Evolutionary conservation across 2,888 invertebrate genomes (phyloP), one percentile per base, ranked within the genome.

Genomic region (Drosophila mulleri): DNA sequence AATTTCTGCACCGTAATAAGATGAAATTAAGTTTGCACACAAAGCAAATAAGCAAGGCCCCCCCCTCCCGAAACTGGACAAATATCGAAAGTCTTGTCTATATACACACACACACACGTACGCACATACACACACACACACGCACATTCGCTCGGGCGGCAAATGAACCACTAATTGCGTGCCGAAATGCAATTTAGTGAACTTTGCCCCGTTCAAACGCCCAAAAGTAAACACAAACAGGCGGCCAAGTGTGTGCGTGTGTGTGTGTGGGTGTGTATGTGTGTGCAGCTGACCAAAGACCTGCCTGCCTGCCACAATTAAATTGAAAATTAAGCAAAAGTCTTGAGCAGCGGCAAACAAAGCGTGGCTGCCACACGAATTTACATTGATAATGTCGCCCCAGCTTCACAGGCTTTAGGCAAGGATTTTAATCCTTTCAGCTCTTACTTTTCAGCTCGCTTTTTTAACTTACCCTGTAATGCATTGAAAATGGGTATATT

Each of bases 161-260:
- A 87, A 91, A 86, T 80, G 90, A 89, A 91, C 91, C 91, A 91
- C 91, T 91, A 91, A 91, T 91, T 91, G 91, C 91, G 91, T 91
- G 91, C 91, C 91, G 86, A 91, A 91, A 91, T 91, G 91, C 85
- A 91, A 91, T 91, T 91, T 91, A 83, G 83, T 83, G 91, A 86
- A 91, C 89, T 91, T 83, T 89, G 67, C 83, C 72, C 18, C 14
- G 16, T 58, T 67, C 26, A 6, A 67, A 18, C 44, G 29, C 65
- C 63, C 67, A 70, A 75, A 48, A 72, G 54, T 35, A 23, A 69
- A 78, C 74, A 67, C 48, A 73, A 71, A 68, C 32, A 52, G 44
- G 29, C 60, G 53, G 14, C 8, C 8, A 8, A 50, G 54, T 56
- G 26, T 52, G 42, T 9, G 32, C 23, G 23, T 41, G 42, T 14